Conservation (phyloP, 2,797 vertebrate species). For the Spheniscus humboldti region DNA sequence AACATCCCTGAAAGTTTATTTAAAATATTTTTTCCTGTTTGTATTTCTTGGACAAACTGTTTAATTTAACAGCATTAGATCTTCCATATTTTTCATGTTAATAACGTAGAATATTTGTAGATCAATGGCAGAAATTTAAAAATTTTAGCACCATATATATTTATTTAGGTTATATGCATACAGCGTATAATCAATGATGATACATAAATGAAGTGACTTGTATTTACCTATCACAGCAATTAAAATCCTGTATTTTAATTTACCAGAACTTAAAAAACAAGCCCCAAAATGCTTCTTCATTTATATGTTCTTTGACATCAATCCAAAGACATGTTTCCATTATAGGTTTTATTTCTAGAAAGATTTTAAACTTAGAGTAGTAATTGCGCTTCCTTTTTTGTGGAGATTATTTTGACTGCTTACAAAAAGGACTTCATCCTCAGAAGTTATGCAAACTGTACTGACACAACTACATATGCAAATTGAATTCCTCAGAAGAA, state of each 20-base stretch:
- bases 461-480: conserved; percentile 50
- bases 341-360: not conserved
- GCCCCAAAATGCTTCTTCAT: not conserved
- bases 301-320: not conserved
- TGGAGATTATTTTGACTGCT: not conserved
- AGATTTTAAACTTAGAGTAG: not conserved
- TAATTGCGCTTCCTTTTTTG: not conserved
- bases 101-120: not conserved
- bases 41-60: not conserved
- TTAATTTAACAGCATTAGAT: not conserved
- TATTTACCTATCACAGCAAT: not conserved
- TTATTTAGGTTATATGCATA: not conserved
- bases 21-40: not conserved
- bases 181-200: not conserved
- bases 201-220: not conserved
- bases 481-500: conserved; percentile 69
- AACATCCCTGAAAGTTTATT: not conserved
- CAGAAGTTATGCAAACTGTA: conserved; percentile 45
- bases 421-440: conserved; percentile 4
- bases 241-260: not conserved
- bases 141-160: not conserved
- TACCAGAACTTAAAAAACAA: not conserved
- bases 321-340: not conserved
- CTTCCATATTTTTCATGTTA: not conserved
- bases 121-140: not conserved